Evolutionary conservation across 2,797 vertebrate genomes (phyloP).

Genomic region (Pelodytes ibericus): DNA sequence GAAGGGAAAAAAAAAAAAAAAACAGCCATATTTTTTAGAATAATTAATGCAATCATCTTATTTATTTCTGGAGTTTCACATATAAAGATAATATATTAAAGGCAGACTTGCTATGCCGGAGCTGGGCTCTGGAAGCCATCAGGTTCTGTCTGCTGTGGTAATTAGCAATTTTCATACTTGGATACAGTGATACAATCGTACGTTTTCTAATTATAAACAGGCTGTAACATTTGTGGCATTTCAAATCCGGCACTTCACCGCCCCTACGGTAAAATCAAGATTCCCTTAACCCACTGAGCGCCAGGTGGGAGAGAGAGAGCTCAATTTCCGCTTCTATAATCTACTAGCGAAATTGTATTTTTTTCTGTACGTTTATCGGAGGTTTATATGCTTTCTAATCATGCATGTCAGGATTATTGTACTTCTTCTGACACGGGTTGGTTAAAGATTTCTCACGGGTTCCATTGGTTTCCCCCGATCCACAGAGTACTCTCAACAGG

Average conservation of each 20-base stretch:
- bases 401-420: too few relatives aligned
- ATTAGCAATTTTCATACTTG: conserved; percentile 52
- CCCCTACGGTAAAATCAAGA: conserved; percentile 25
- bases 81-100: conserved; percentile 3
- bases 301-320: not conserved
- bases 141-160: conserved; percentile 34
- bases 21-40: not conserved
- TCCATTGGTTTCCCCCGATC: too few relatives aligned
- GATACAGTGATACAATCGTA: conserved; percentile 42
- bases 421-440: too few relatives aligned
- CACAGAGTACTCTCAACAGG: too few relatives aligned
- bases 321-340: too few relatives aligned
- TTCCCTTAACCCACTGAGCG: conserved; percentile 3
- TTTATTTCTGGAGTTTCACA: conserved; percentile 5
- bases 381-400: too few relatives aligned
- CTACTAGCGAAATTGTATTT: too few relatives aligned
- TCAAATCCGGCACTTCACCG: conserved; percentile 16
- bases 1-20: not conserved
- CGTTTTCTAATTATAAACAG: conserved; percentile 51
- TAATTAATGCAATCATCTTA: conserved; percentile 5
- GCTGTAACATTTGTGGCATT: conserved; percentile 37
- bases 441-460: too few relatives aligned
- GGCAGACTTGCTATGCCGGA: conserved; percentile 14
- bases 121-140: conserved; percentile 5
- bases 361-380: too few relatives aligned